Percentiles rank a stretch among this genome's conserved stretches.
Conservation (phyloP, 2,113 vertebrate genomes). For the Actinemys pallida region DNA sequence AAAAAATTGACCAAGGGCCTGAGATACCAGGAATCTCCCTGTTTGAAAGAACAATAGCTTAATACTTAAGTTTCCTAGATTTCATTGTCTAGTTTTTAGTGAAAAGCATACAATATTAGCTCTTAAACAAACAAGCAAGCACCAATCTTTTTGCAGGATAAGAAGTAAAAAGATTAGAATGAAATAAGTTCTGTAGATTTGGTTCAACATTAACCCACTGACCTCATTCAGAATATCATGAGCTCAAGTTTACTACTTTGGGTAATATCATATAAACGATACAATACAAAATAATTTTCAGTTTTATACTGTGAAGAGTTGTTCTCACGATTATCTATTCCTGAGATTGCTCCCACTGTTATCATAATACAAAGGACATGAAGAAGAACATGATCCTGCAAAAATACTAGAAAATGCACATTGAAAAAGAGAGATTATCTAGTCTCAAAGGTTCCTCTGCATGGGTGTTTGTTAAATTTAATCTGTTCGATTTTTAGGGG, state of each 20-base stretch:
- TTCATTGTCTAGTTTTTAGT: not conserved
- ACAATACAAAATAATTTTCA: not conserved
- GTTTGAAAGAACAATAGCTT: not conserved
- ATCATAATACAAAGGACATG: too few species aligned
- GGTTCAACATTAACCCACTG: not conserved
- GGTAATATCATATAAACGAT: not conserved
- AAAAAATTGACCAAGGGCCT: not conserved
- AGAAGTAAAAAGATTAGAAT: not conserved
- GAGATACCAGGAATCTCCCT: not conserved
- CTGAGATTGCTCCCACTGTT: too few species aligned
- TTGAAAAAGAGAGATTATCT: too few species aligned
- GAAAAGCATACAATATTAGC: not conserved
- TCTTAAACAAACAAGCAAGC: not conserved
- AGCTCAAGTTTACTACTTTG: not conserved
- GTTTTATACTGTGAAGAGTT: not conserved
- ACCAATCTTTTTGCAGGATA: not conserved
- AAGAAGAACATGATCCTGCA: too few species aligned
- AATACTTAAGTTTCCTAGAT: not conserved
- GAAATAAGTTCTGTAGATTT: not conserved
- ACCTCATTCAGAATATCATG: slow-evolving; percentile 5
- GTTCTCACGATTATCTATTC: too few species aligned
- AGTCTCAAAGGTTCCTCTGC: too few species aligned
- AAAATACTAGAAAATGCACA: too few species aligned
- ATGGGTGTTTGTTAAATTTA: too few species aligned
- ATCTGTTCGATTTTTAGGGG: too few species aligned